A percentile compares a stretch with the other conserved stretches of the same genome.
These are phyloP conservation scores for Bombus impatiens DNA, from an alignment of 1,140 invertebrate genomes.

Conservation along the genomic window DNA sequence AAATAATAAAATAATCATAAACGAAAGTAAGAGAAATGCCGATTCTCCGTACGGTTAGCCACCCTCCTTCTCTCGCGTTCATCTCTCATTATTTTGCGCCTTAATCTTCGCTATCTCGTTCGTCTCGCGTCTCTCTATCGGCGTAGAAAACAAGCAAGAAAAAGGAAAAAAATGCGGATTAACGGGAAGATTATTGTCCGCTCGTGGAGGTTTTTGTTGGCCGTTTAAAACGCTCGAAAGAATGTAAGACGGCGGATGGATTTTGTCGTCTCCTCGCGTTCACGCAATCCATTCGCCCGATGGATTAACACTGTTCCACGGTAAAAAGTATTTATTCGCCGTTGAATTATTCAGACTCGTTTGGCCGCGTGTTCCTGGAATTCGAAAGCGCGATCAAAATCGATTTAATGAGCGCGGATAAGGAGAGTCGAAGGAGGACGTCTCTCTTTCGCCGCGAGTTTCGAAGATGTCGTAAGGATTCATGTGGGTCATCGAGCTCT, in stretches of 20 bases:
- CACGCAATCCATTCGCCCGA: neutral
- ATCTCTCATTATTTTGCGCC: neutral
- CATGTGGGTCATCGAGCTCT: neutral
- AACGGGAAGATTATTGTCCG: neutral
- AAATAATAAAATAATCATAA: too few species aligned
- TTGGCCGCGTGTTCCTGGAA: slow-evolving; percentile 18
- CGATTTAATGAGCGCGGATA: slow-evolving; percentile 31
- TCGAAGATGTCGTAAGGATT: slow-evolving; percentile 16
- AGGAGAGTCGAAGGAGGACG: slow-evolving; percentile 10
- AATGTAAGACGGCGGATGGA: neutral
- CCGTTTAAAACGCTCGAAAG: neutral
- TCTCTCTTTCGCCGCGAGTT: neutral
- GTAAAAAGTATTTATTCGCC: slow-evolving; percentile 22
- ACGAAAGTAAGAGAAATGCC: fast-evolving
- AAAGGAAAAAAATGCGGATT: neutral
- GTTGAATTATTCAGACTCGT: slow-evolving; percentile 35
- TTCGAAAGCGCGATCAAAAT: slow-evolving; percentile 36
- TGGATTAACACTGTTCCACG: neutral
- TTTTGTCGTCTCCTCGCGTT: neutral
- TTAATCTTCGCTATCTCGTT: neutral
- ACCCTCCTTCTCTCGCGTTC: too few species aligned
- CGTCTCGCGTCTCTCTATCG: neutral
- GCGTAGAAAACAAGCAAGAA: neutral
- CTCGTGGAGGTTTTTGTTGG: neutral
- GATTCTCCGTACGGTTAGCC: too few species aligned